Conservation (phyloP, 2,797 vertebrate species). For the Sparus aurata region DNA sequence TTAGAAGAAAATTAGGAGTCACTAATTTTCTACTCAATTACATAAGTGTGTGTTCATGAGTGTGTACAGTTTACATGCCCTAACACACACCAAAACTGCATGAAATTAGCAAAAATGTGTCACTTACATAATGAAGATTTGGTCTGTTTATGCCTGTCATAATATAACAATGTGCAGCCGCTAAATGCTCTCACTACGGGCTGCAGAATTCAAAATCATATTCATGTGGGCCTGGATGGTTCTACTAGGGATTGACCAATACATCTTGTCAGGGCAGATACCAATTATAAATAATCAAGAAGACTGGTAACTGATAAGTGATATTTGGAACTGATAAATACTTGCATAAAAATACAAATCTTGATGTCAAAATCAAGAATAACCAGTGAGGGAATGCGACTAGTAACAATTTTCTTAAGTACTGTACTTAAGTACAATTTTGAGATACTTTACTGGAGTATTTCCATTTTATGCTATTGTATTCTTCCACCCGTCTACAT, state of each 20-base stretch:
- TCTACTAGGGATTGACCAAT: neutral
- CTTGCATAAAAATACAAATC: no score
- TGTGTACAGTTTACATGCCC: neutral
- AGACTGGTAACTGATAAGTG: no score
- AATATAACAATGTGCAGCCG: neutral
- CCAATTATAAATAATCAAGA: no score
- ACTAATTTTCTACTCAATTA: neutral
- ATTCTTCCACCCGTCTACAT: no score
- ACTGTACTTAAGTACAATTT: no score
- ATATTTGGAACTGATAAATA: no score
- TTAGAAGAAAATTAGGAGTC: constrained; percentile 9
- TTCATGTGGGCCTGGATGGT: neutral
- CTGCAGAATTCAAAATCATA: neutral
- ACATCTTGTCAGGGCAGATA: no score
- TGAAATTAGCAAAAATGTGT: neutral
- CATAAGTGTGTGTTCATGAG: neutral
- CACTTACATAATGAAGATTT: neutral
- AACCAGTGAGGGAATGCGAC: no score
- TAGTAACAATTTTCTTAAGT: no score
- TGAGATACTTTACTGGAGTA: no score
- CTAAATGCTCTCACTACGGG: neutral
- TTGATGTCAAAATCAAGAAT: no score
- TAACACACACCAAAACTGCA: neutral
- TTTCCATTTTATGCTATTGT: no score
- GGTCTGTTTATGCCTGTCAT: neutral